Evolutionary conservation across 2,113 vertebrate species (phyloP).

Genomic region (Phaetusa simplex): DNA sequence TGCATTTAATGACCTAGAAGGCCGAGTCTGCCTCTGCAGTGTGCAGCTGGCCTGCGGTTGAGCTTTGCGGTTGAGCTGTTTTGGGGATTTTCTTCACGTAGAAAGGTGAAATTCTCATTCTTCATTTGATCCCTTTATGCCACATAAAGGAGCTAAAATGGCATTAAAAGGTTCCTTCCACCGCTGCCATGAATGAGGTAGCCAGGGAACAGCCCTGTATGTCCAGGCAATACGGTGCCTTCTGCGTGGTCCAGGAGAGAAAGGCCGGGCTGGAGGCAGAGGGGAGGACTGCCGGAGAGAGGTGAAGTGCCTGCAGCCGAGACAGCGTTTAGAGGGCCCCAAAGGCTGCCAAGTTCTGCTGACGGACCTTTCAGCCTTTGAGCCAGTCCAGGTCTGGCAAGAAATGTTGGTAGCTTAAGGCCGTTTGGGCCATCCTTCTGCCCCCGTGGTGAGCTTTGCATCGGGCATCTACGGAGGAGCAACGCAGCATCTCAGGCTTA

Average conservation of each 20-base stretch:
- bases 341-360: neutral
- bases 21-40: neutral
- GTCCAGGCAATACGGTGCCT: neutral
- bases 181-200: neutral
- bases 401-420: neutral
- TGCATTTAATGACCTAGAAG: neutral
- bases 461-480: neutral
- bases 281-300: neutral
- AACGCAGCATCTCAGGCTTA: neutral
- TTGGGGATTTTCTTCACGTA: neutral
- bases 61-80: neutral
- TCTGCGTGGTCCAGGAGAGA: neutral
- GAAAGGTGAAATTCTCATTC: neutral
- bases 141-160: neutral
- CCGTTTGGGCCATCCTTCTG: neutral
- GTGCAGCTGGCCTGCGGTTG: accelerated
- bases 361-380: neutral
- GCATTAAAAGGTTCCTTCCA: neutral
- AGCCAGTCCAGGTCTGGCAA: neutral
- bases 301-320: neutral
- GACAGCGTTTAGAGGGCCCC: neutral
- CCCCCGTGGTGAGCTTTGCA: neutral
- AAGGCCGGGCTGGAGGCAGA: neutral
- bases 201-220: neutral
- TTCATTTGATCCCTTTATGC: neutral